Conservation (phyloP, 2,888 invertebrate genomes). For the Teinopalpus imperialis region DNA sequence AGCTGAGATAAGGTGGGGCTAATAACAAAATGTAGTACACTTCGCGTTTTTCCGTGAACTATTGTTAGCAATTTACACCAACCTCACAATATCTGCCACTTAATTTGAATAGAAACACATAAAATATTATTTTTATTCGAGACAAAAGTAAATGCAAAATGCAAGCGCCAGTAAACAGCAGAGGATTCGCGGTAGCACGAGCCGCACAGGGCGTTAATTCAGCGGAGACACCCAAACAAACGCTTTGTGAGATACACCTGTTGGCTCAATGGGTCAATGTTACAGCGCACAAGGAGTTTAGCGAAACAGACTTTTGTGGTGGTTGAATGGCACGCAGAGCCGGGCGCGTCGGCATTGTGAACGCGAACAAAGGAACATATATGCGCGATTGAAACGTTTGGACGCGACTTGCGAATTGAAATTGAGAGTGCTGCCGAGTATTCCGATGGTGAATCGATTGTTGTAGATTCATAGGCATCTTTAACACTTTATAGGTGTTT, state of each 20-base stretch:
- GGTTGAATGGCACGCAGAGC: conserved; percentile 56
- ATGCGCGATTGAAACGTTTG: conserved; percentile 70
- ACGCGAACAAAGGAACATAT: conserved; percentile 66
- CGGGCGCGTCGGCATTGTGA: conserved; percentile 55
- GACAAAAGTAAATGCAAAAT: conserved; percentile 17
- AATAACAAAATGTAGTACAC: too few species aligned
- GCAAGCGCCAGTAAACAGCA: conserved; percentile 3
- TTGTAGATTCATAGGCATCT: conserved; percentile 3
- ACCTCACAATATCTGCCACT: too few species aligned
- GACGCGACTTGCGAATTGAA: conserved; percentile 64
- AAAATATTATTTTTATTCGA: neutral
- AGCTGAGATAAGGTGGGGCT: too few species aligned
- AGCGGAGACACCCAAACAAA: conserved; percentile 31
- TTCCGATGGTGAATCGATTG: conserved; percentile 22
- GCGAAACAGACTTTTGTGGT: conserved; percentile 75
- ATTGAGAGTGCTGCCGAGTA: conserved; percentile 55
- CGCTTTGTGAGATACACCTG: conserved; percentile 75
- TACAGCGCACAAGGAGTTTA: conserved; percentile 31
- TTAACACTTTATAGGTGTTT: neutral
- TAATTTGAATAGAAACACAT: conserved; percentile 60
- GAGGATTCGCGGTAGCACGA: conserved; percentile 15
- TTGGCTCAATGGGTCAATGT: conserved; percentile 77
- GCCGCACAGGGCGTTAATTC: conserved; percentile 26
- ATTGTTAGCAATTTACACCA: too few species aligned
- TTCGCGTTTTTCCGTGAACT: too few species aligned